phyloP scores from a whole-genome alignment of 2,113 vertebrate species.

The Maccullochella peelii region DNA sequence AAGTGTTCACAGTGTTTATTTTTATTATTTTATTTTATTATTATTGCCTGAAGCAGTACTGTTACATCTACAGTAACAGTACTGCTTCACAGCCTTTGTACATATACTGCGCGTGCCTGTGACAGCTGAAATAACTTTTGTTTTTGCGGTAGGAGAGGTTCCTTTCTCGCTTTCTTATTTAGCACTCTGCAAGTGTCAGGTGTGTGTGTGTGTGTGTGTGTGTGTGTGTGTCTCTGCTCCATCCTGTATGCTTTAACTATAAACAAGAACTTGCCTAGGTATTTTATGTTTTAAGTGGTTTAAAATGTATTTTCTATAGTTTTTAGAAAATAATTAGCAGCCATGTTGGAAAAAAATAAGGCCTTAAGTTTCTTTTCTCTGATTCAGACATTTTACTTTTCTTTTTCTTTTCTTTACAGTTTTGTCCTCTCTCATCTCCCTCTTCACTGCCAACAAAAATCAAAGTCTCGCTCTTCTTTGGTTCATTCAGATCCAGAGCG shows the following conservation, averaged over 20 bases:
- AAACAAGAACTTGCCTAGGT: background rate
- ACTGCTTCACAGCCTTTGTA: slow-evolving; percentile 2
- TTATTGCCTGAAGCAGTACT: background rate
- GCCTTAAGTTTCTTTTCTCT: background rate
- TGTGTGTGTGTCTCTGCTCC: background rate
- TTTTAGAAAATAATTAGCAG: background rate
- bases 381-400: background rate
- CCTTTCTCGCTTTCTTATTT: slow-evolving; percentile 23
- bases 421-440: background rate
- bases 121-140: slow-evolving; percentile 37
- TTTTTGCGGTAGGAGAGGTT: slow-evolving; percentile 2
- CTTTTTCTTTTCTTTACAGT: background rate
- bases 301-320: background rate
- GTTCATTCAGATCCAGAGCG: slow-evolving; percentile 67
- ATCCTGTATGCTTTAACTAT: background rate
- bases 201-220: background rate
- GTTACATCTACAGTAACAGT: background rate
- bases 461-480: background rate
- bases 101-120: background rate
- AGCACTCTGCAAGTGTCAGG: slow-evolving; percentile 10
- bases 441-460: background rate
- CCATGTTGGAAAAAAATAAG: background rate
- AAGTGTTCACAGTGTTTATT: background rate
- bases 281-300: background rate
- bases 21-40: background rate